Conservation (phyloP, 2,888 invertebrate species). For the Ctena decussata region DNA sequence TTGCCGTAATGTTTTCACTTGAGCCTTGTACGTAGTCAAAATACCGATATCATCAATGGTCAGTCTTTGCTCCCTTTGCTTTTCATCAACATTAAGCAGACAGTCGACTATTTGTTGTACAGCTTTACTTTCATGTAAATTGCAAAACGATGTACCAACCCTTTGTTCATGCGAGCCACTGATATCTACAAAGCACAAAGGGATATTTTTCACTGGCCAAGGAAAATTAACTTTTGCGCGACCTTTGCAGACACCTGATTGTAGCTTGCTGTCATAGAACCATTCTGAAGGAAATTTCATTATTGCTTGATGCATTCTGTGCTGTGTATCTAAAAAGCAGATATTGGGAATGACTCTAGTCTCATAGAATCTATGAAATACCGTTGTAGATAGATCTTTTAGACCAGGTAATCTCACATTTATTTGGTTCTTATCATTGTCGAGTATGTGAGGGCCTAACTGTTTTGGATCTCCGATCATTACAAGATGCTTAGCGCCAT, state of each 20-base stretch:
- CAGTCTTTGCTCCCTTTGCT: slow-evolving; percentile 28
- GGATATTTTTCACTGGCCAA: slow-evolving; percentile 40
- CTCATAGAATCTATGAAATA: slow-evolving; percentile 47
- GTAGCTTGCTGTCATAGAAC: slow-evolving; percentile 47
- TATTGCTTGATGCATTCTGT: slow-evolving; percentile 57
- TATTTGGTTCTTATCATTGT: neutral
- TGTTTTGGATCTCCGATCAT: slow-evolving; percentile 60
- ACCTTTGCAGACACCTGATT: neutral
- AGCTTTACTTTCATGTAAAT: slow-evolving; percentile 35
- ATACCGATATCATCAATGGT: slow-evolving; percentile 42
- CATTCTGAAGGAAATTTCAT: slow-evolving; percentile 52
- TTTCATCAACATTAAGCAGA: slow-evolving; percentile 35
- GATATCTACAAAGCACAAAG: slow-evolving; percentile 51
- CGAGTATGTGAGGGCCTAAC: slow-evolving; percentile 40
- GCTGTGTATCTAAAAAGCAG: slow-evolving; percentile 39
- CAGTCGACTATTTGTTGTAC: slow-evolving; percentile 35
- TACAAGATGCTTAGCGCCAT: slow-evolving; percentile 51
- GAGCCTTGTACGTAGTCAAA: slow-evolving; percentile 54
- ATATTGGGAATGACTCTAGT: neutral
- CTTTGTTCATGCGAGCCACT: slow-evolving; percentile 28
- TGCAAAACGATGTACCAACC: slow-evolving; percentile 44
- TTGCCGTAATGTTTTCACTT: slow-evolving; percentile 33
- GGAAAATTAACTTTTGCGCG: slow-evolving; percentile 37
- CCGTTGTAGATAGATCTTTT: slow-evolving; percentile 18
- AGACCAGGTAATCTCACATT: neutral